These are phyloP conservation scores for Hypercompe scribonia DNA, from an alignment of 2,888 invertebrate species.

Conservation along the genomic window DNA sequence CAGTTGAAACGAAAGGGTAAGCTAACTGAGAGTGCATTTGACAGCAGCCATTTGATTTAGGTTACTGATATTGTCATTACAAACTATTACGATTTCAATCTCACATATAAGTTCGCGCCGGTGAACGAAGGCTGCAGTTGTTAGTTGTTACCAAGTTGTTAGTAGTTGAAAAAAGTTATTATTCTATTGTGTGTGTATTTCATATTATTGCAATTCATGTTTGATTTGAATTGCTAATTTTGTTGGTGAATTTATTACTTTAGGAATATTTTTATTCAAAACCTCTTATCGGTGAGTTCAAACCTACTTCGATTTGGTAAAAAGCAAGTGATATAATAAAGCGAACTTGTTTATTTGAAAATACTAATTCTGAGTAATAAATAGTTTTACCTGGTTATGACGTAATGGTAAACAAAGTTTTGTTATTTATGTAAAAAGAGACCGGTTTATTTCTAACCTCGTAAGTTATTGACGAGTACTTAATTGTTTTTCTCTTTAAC, in stretches of 20 bases:
- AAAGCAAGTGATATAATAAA: neutral
- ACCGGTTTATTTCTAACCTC: slow-evolving; percentile 19
- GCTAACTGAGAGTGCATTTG: neutral
- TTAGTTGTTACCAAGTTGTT: neutral
- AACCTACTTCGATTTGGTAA: neutral
- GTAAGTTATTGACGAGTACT: neutral
- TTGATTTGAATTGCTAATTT: neutral
- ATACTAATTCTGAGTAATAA: neutral
- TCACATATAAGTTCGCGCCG: neutral
- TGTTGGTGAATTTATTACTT: neutral
- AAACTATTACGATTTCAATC: neutral
- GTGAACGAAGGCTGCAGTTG: neutral
- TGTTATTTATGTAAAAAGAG: slow-evolving; percentile 11
- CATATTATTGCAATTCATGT: neutral
- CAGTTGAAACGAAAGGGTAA: neutral
- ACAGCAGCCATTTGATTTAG: no score
- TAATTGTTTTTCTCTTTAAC: slow-evolving; percentile 32
- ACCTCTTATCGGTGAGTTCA: neutral
- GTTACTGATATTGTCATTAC: neutral
- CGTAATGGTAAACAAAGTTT: neutral
- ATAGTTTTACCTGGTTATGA: neutral
- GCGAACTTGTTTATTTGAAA: neutral
- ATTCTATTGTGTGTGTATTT: neutral
- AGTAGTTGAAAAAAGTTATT: neutral
- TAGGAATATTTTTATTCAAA: neutral